Evolutionary conservation across 2,797 vertebrate genomes (phyloP).

Genomic region (Pangasius larnaudii): DNA sequence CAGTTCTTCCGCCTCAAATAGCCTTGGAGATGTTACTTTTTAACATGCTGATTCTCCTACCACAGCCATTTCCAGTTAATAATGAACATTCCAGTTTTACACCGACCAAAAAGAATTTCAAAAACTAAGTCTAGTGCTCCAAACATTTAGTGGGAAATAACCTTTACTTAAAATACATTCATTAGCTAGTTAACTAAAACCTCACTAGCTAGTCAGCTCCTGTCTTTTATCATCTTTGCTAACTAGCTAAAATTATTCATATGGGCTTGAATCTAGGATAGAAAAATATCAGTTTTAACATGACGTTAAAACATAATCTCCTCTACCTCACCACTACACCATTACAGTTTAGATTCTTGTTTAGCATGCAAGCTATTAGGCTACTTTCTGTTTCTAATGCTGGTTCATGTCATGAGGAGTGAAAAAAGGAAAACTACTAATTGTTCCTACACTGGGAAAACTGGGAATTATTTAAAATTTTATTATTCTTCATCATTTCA

Average conservation of each 20-base stretch:
- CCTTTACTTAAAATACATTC: background rate
- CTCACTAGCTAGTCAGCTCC: background rate
- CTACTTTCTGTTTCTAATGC: background rate
- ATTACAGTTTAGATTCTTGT: background rate
- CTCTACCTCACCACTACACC: background rate
- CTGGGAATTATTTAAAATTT: background rate
- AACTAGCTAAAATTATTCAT: background rate
- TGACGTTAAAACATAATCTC: background rate
- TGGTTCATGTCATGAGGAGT: background rate
- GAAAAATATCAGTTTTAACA: background rate
- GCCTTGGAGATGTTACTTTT: slow-evolving; percentile 14
- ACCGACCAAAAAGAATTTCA: background rate
- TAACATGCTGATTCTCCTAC: background rate
- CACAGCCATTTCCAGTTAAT: background rate
- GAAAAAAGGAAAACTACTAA: background rate
- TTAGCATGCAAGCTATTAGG: background rate
- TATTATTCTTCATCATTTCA: background rate
- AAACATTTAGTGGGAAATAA: background rate
- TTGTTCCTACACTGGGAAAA: background rate
- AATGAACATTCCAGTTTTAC: background rate
- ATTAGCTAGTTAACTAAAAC: background rate
- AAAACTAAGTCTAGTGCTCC: background rate
- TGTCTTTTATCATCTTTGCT: background rate
- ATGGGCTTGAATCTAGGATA: background rate
- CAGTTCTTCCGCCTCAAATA: background rate